Evolutionary conservation across 2,113 vertebrate genomes (phyloP).

Genomic region (Calonectris borealis): DNA sequence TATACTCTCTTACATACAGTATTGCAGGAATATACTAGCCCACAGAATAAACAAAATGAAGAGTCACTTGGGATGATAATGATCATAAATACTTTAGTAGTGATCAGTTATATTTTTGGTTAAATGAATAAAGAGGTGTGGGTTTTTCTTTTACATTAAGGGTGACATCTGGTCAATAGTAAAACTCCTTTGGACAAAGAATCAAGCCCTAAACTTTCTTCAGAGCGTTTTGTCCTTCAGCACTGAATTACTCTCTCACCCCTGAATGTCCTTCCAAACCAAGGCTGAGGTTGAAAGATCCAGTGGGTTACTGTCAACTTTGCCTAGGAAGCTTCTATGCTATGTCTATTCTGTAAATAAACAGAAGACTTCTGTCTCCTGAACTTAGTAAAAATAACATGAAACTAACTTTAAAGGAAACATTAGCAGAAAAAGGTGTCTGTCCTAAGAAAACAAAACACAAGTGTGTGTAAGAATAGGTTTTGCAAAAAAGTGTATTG

Average conservation of each 20-base stretch:
- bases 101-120: background rate
- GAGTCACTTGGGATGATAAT: background rate
- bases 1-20: background rate
- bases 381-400: background rate
- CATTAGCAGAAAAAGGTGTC: background rate
- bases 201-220: background rate
- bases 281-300: background rate
- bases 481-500: background rate
- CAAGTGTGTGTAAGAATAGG: background rate
- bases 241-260: background rate
- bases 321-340: background rate
- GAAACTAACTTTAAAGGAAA: background rate
- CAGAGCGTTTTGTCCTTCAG: background rate
- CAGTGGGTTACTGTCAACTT: background rate
- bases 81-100: background rate
- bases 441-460: background rate
- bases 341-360: background rate
- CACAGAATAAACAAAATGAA: background rate
- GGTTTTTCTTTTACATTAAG: background rate
- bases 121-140: background rate
- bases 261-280: constrained; percentile 47
- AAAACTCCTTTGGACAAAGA: background rate
- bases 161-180: background rate
- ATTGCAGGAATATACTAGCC: background rate
- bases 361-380: background rate